phyloP scores from a whole-genome alignment of 92 coral and sea anemone species.

The Porites cylindrica region DNA sequence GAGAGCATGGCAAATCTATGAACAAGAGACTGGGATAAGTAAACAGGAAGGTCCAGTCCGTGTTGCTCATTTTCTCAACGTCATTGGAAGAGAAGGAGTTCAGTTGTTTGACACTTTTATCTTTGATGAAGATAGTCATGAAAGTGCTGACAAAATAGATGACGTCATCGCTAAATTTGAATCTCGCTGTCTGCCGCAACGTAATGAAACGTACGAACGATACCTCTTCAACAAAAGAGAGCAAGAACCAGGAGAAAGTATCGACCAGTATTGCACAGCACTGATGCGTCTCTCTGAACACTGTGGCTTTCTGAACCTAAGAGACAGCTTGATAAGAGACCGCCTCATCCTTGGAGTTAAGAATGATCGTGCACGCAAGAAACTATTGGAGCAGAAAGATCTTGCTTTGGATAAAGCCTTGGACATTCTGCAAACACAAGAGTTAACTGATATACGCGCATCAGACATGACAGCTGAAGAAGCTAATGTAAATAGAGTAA shows the following conservation, averaged over 20 bases:
- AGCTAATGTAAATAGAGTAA: conserved; percentile 15
- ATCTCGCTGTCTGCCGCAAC: conserved; percentile 50
- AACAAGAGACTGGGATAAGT: no score
- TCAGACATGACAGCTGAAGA: conserved; percentile 24
- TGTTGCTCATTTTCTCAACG: no score
- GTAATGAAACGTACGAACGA: conserved; percentile 45
- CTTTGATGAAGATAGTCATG: conserved; percentile 31
- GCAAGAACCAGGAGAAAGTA: conserved; percentile 1
- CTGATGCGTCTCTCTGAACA: conserved; percentile 34
- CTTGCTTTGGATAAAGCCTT: conserved; percentile 43
- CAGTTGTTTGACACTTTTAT: no score
- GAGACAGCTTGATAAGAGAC: conserved; percentile 38
- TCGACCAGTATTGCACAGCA: no score
- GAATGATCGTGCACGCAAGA: conserved; percentile 18
- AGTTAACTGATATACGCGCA: conserved; percentile 22
- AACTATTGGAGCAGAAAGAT: conserved; percentile 39
- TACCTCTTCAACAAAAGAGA: conserved; percentile 42
- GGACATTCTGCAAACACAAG: conserved; percentile 23
- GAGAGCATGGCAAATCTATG: no score
- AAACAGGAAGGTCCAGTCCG: no score
- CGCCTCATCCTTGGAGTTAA: no score
- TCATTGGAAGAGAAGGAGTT: no score
- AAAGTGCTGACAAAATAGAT: conserved; percentile 30
- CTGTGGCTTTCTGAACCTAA: conserved; percentile 33
- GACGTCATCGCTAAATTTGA: conserved; percentile 46